Evolutionary conservation across 2,888 invertebrate species (phyloP), one percentile per base, ranked within the genome.

Genomic region (Camponotus fellah): DNA sequence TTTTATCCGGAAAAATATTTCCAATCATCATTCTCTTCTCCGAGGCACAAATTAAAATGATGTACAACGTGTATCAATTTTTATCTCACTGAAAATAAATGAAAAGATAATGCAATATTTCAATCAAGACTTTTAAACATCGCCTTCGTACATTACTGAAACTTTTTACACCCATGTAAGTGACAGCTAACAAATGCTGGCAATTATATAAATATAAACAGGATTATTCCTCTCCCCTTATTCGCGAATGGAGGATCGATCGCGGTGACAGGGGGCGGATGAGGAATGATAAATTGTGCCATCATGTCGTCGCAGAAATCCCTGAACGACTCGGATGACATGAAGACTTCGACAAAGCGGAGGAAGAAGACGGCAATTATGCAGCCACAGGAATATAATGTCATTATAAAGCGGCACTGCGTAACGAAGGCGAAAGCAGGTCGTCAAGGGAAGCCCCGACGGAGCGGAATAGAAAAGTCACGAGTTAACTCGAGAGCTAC

Each of bases 361-460:
- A 34, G 37, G 82, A 64, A 53, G 68, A 81, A 62, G 65, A 60
- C 21, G 69, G 34, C 56, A 86, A 86, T 89, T 86, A 85, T 82
- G 82, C 74, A 60, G 68, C 81, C 66, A 68, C 66, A 65, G 69
- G 71, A 64, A 75, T 86, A 53, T 86, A 89, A 89, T 82, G 85
- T 85, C 74, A 83, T 89, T 89, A 86, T 69, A 84, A 84, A 84
- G 40, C 66, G 49, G 81, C 62, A 64, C 81, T 53, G 49, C 34
- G 43, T 66, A 56, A 58, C 75, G 40, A 40, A 46, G 64, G 49
- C 76, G 77, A 66, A 77, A 58, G 79, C 58, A 56, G 34, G 21
- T 53, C 49, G 79, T 58, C 58, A 12, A 2, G 58, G 56, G 46
- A 82, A 65, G 56, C 58, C 65, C 60, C 66, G 43, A 60, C 21